Evolutionary conservation across 2,113 vertebrate species (phyloP).

Genomic region (Mormoops blainvillei): DNA sequence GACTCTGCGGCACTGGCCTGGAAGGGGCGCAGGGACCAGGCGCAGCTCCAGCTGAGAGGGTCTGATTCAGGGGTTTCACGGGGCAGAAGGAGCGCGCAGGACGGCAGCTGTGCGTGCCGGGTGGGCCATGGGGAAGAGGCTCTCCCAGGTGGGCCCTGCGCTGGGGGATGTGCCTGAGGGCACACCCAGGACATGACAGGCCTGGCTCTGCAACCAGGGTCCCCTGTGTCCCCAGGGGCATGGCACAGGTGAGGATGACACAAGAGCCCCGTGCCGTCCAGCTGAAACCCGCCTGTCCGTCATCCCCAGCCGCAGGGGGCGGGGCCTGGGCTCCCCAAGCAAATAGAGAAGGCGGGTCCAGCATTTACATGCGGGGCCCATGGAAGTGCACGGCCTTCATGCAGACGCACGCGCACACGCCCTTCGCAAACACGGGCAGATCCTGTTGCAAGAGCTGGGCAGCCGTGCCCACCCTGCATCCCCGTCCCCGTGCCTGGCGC

Average conservation of each 20-base stretch:
- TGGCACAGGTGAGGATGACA: background rate
- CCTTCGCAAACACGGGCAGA: conserved; percentile 49
- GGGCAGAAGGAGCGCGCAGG: background rate
- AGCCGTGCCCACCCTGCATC: no score
- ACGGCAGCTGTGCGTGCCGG: fast-evolving
- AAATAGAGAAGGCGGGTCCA: background rate
- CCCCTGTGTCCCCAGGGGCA: background rate
- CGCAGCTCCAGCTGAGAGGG: background rate
- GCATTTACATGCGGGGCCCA: background rate
- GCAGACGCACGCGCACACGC: background rate
- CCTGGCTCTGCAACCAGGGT: background rate
- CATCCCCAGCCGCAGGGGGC: fast-evolving
- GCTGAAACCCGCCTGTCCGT: background rate
- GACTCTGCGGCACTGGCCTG: background rate
- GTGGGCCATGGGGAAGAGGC: background rate
- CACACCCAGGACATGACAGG: background rate
- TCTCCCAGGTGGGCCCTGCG: background rate
- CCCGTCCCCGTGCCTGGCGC: background rate
- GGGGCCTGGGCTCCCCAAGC: background rate
- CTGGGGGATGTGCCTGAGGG: background rate
- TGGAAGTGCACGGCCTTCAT: background rate
- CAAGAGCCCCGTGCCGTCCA: background rate
- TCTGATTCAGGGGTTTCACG: background rate
- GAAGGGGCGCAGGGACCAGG: background rate
- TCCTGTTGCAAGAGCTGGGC: background rate